Evolutionary conservation across 2,797 vertebrate species (phyloP).

Genomic region (Acanthurus leucopareius): DNA sequence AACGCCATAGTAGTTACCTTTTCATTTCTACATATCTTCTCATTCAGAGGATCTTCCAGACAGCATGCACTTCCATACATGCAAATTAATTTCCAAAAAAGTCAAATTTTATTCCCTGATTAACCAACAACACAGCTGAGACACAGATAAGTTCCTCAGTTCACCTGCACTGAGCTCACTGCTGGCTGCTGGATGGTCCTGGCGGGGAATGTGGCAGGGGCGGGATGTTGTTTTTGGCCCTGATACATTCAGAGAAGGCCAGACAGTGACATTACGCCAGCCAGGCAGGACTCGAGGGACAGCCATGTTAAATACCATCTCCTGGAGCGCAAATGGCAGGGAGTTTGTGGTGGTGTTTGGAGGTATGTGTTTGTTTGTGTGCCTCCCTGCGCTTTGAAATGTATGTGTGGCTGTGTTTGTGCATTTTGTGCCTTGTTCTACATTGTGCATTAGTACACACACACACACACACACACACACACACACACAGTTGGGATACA

Average conservation of each 20-base stretch:
- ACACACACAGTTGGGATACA: conserved; percentile 17
- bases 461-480: conserved; percentile 26
- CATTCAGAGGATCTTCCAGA: conserved; percentile 5
- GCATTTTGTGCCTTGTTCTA: conserved; percentile 21
- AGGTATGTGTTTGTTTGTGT: conserved; percentile 53
- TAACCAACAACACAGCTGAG: conserved; percentile 28
- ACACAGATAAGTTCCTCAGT: conserved; percentile 42
- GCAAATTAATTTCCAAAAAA: conserved; percentile 32
- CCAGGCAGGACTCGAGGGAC: conserved; percentile 68
- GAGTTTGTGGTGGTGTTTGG: conserved; percentile 62
- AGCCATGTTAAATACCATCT: conserved; percentile 81
- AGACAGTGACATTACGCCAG: conserved; percentile 81
- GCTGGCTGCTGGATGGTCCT: conserved; percentile 55
- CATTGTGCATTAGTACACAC: conserved; percentile 22
- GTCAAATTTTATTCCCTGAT: conserved; percentile 10
- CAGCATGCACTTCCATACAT: not conserved
- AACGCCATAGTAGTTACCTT: not conserved
- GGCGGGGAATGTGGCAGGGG: conserved; percentile 49
- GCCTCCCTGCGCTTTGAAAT: conserved; percentile 46
- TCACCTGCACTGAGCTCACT: conserved; percentile 43
- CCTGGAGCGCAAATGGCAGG: conserved; percentile 75
- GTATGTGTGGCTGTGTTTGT: conserved; percentile 19
- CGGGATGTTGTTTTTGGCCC: conserved; percentile 71
- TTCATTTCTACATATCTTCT: not conserved
- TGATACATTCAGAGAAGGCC: conserved; percentile 74